Evolutionary conservation across 2,888 invertebrate genomes (phyloP).

Genomic region (Diabrotica balteata): DNA sequence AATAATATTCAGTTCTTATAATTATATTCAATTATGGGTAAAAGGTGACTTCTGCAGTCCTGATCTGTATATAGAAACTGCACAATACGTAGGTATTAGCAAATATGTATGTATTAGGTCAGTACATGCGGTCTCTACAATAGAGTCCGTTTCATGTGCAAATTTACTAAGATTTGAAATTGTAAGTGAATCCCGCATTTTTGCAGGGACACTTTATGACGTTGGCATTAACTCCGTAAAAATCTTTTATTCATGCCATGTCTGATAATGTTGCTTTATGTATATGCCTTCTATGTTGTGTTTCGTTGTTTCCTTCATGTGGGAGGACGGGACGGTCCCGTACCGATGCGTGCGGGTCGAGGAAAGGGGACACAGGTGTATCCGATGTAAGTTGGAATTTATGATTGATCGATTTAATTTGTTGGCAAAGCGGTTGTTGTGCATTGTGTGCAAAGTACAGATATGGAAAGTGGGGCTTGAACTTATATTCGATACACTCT

Average conservation of each 20-base stretch:
- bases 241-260: conserved; percentile 51
- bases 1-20: too few relatives aligned
- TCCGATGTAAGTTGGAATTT: conserved; percentile 19
- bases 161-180: conserved; percentile 53
- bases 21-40: too few relatives aligned
- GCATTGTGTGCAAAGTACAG: neutral
- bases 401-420: conserved; percentile 22
- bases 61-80: neutral
- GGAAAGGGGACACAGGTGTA: conserved; percentile 17
- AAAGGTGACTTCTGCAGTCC: neutral
- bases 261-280: conserved; percentile 39
- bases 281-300: conserved; percentile 1
- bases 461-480: too few relatives aligned
- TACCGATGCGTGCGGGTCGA: neutral
- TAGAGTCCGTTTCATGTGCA: conserved; percentile 49
- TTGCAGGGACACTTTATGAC: conserved; percentile 51
- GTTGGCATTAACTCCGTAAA: conserved; percentile 42
- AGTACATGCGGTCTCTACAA: conserved; percentile 11
- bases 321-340: conserved; percentile 19
- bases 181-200: conserved; percentile 50
- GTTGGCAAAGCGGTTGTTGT: conserved; percentile 7
- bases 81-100: conserved; percentile 25
- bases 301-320: conserved; percentile 28
- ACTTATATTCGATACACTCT: too few relatives aligned
- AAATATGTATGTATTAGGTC: conserved; percentile 27